Evolutionary conservation across 2,797 vertebrate species (phyloP), one percentile per base, ranked within the genome.

Genomic region (Melanogrammus aeglefinus): DNA sequence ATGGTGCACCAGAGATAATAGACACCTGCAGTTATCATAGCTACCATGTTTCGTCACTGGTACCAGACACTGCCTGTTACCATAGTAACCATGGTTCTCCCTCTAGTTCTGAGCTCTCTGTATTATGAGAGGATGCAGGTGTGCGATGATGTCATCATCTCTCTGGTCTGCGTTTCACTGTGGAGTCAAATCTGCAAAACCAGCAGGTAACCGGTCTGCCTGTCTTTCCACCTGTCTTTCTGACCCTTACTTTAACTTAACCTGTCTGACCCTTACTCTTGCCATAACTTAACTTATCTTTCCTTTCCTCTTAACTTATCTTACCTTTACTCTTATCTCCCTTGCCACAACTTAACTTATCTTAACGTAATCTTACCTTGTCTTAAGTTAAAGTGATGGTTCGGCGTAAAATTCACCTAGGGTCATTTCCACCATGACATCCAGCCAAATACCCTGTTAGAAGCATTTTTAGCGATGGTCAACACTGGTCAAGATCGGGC

Each of bases 101-200:
- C 51, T 36, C 39, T 89, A 99, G 97, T 97, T 18, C 91, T 98
- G 79, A 93, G 91, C 81, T 97, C 95, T 31, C 88, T 92, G 84
- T 92, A 95, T 82, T 97, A 97, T 72, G 94, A 96, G 83, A 93
- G 91, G 75, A 87, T 97, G 84, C 92, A 97, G 84, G 93, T 96
- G 91, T 94, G 92, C 66, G 97, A 99, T 72, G 93, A 96, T 57
- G 91, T 93, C 81, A 88, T 94, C 24, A 93, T 95, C 82, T 92
- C 92, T 80, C 80, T 92, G 79, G 85, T 89, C 39, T 92, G 93
- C 75, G 87, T 98, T 91, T 94, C 92, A 83, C 81, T 96, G 86
- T 94, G 98, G 89, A 94, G 92, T 82, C 94, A 89, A 38, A 88
- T 95, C 85, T 93, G 97, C 80, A 88, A 87, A 13, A 84, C 91